Percentiles rank a stretch among this genome's conserved stretches.
phyloP scores from a whole-genome alignment of 2,888 invertebrate genomes.

The Nymphalis urticae region DNA sequence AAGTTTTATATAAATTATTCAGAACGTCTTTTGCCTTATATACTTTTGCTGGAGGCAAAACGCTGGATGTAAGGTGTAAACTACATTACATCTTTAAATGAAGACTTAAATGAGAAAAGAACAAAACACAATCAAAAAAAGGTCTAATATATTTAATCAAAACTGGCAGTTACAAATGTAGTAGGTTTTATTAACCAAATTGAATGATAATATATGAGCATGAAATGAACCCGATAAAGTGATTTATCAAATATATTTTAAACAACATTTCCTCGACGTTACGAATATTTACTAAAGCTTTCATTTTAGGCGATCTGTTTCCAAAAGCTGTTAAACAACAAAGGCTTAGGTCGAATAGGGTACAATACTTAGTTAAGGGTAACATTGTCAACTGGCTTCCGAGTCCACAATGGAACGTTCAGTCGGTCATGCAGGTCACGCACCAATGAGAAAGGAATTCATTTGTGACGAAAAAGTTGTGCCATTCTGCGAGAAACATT shows the following conservation, averaged over 20 bases:
- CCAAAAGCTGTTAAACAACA: conserved; percentile 29
- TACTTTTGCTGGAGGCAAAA: conserved; percentile 36
- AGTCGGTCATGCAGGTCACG: conserved; percentile 54
- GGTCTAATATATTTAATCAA: conserved; percentile 7
- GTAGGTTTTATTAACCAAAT: not conserved
- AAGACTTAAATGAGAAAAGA: conserved; percentile 1
- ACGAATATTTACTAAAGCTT: not conserved
- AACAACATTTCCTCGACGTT: not conserved
- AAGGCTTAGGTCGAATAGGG: conserved; percentile 33
- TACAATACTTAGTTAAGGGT: conserved; percentile 42
- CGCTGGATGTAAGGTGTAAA: conserved; percentile 35
- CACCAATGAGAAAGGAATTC: conserved; percentile 56
- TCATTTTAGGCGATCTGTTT: conserved; percentile 11
- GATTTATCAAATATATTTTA: not conserved
- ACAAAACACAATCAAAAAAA: not conserved
- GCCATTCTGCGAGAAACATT: conserved; percentile 15
- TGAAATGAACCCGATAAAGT: not conserved
- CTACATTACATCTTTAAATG: conserved; percentile 2
- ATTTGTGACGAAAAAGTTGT: conserved; percentile 57
- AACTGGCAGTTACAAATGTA: not conserved
- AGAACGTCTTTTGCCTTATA: conserved; percentile 34
- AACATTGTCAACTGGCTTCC: conserved; percentile 33
- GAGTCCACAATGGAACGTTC: conserved; percentile 31
- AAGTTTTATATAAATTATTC: conserved; percentile 42
- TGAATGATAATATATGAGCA: not conserved